Base-by-base conservation (phyloP, 2,113 vertebrate species). In the Gopherus flavomarginatus region DNA sequence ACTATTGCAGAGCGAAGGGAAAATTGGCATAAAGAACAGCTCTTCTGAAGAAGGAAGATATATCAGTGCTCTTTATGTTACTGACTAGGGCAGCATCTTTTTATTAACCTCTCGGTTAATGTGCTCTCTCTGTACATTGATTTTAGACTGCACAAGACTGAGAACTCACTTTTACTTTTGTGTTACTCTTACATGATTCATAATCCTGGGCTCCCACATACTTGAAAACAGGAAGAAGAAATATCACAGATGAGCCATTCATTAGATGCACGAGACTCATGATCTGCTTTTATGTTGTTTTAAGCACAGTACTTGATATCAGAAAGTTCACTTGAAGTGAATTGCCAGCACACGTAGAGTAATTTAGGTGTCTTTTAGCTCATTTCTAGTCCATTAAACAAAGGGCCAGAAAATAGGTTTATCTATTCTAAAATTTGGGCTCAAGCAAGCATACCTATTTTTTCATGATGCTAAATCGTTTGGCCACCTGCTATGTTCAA, bases 81-180 rank as follows among this genome's bases (percentile, higher is more conserved):
- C 95, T 97, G 90, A 97, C 94, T 96, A 57, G 87, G 79, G 92
- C 95, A 97, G 87, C 91, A 90, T 97, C 96, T 96, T 97, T 98
- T 98, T 97, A 98, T 98, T 97, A 98, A 97, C 92, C 95, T 97
- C 92, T 96, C 98, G 93, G 91, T 98, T 98, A 97, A 97, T 97
- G 89, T 96, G 91, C 52, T 90, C 52, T 96, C 89, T 90, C 87
- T 94, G 82, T 86, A 96, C 97, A 96, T 95, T 96, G 96, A 98
- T 97, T 95, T 97, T 96, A 96, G 95, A 89, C 94, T 96, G 56
- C 94, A 93, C 88, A 97, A 92, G 87, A 90, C 62, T 65, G 42
- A 92, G 83, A 91, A 96, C 54, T 96, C 80, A 53, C 88, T 96
- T 96, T 97, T 97, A 52, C 93, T 89, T 97, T 97, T 96, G 80